phyloP scores from a whole-genome alignment of 2,113 vertebrate genomes.

The Cephalopholis sonnerati region DNA sequence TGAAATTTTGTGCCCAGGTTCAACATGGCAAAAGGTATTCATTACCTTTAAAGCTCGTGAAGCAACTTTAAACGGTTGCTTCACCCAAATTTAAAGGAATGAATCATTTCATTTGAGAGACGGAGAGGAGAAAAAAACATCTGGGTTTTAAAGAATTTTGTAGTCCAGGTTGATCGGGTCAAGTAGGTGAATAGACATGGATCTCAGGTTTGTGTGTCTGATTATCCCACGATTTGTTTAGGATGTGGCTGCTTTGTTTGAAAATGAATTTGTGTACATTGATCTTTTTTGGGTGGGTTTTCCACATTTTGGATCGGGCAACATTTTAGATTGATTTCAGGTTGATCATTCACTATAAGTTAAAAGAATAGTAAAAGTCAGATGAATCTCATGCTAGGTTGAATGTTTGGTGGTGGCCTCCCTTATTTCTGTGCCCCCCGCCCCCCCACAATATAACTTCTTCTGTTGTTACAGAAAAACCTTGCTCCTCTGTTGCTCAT shows the following conservation, averaged over 20 bases:
- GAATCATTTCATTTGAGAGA: not conserved
- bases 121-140: not conserved
- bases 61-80: not conserved
- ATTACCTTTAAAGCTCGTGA: too few species aligned
- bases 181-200: not conserved
- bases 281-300: not conserved
- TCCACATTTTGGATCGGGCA: not conserved
- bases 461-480: too few species aligned
- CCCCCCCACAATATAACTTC: not conserved
- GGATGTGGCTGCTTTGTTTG: not conserved
- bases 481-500: too few species aligned
- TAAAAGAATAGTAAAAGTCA: too few species aligned
- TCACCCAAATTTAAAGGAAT: not conserved
- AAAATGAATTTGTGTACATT: not conserved
- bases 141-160: too few species aligned
- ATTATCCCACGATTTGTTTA: not conserved
- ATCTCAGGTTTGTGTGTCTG: too few species aligned
- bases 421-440: not conserved
- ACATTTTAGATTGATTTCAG: not conserved
- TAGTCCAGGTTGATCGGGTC: not conserved
- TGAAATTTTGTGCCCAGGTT: not conserved
- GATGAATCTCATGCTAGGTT: too few species aligned
- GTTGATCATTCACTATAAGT: not conserved
- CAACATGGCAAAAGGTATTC: too few species aligned
- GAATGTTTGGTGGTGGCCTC: not conserved